Percentiles rank a stretch among this genome's conserved stretches.
These are phyloP conservation scores for Poecilia picta DNA, from an alignment of 2,797 vertebrate genomes.

Conservation along the genomic window DNA sequence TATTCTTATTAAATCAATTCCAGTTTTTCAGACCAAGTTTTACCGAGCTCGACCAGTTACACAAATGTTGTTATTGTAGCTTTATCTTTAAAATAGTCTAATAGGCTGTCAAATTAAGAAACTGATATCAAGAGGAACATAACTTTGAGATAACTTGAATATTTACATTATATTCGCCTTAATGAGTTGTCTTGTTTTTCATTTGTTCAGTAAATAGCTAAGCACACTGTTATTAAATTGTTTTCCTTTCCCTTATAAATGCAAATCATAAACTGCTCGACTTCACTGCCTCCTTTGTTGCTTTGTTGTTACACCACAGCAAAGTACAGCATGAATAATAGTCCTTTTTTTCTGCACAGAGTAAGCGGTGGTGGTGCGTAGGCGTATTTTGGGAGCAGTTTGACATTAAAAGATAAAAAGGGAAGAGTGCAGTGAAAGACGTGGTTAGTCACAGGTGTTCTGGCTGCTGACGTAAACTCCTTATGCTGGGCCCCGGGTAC, in stretches of 20 bases:
- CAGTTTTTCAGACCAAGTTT: not conserved
- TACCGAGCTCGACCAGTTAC: not conserved
- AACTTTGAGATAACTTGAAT: not conserved
- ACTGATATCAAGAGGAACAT: not conserved
- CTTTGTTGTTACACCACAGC: constrained; percentile 34
- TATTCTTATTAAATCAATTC: not conserved
- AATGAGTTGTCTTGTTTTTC: too few relatives aligned
- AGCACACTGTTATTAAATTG: constrained; percentile 20
- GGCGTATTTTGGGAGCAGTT: constrained; percentile 66
- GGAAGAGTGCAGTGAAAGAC: constrained; percentile 61
- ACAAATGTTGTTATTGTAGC: not conserved
- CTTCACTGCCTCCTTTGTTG: constrained; percentile 19
- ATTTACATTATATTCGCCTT: not conserved
- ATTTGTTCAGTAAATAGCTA: constrained; percentile 33
- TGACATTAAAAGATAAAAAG: constrained; percentile 69
- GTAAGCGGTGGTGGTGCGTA: constrained; percentile 60
- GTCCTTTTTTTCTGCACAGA: constrained; percentile 45
- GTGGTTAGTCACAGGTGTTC: constrained; percentile 73
- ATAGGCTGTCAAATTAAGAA: not conserved
- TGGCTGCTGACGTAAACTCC: constrained; percentile 62
- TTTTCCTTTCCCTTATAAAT: constrained; percentile 30
- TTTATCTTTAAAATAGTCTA: not conserved
- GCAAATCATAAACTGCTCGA: constrained; percentile 31
- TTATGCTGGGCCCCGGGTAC: constrained; percentile 39
- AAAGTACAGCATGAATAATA: constrained; percentile 62